These are phyloP conservation scores for Gisinianus flammeolus DNA, from an alignment of 2,888 invertebrate genomes.

Conservation along the genomic window DNA sequence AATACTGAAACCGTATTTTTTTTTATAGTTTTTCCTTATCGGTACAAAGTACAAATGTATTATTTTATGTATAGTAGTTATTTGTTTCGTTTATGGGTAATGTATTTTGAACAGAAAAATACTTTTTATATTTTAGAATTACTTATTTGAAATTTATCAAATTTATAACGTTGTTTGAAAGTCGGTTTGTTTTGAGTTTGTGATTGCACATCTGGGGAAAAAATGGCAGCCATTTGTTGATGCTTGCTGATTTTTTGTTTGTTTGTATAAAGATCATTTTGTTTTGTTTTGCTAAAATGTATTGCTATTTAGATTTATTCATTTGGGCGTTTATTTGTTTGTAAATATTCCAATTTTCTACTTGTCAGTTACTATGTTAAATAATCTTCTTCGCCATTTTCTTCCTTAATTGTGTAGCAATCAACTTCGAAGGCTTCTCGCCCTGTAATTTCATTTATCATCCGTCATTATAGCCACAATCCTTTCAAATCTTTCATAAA, in stretches of 20 bases:
- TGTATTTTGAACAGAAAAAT: neutral
- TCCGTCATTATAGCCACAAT: neutral
- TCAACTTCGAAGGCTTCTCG: conserved; percentile 59
- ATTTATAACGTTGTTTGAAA: neutral
- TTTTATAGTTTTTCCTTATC: neutral
- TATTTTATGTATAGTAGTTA: neutral
- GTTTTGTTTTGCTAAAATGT: neutral
- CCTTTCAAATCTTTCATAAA: neutral
- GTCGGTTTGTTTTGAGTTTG: neutral
- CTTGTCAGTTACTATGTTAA: conserved; percentile 46
- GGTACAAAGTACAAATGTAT: neutral
- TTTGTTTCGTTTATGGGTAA: neutral
- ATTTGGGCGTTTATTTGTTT: no score
- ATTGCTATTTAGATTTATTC: neutral
- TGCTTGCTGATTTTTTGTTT: neutral
- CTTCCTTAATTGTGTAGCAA: conserved; percentile 59
- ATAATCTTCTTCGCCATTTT: conserved; percentile 59
- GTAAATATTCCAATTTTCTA: no score
- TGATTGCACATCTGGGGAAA: neutral
- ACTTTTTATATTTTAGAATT: no score
- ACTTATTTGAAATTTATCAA: neutral
- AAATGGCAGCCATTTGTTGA: neutral
- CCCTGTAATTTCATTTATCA: conserved; percentile 40
- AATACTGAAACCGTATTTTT: no score
- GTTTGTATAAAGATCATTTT: neutral